These are phyloP conservation scores for Notamacropus eugenii DNA, from an alignment of 2,797 vertebrate genomes.

Conservation along the genomic window DNA sequence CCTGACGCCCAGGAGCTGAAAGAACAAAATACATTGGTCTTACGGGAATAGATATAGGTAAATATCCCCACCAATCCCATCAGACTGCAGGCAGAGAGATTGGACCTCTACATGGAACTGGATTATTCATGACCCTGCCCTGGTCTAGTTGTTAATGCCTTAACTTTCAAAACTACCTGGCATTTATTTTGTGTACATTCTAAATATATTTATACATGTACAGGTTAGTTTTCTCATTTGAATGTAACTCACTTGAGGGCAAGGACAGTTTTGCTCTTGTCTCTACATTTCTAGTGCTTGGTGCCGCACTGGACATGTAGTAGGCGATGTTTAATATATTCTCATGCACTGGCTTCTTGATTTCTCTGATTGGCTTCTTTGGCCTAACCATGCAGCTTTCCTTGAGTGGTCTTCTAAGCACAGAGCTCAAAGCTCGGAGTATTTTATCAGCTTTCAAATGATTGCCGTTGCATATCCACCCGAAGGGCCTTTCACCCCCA, in stretches of 20 bases:
- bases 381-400: neutral
- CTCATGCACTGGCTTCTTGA: neutral
- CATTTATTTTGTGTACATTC: neutral
- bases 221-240: neutral
- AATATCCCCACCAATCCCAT: neutral
- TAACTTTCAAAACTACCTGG: neutral
- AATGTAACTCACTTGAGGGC: neutral
- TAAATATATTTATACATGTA: neutral
- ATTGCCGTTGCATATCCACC: neutral
- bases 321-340: neutral
- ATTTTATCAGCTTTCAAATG: conserved; percentile 10
- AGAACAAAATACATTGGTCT: neutral
- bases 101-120: neutral
- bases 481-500: neutral
- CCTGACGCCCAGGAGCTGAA: neutral
- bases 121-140: neutral
- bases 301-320: neutral
- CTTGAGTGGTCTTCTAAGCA: conserved; percentile 6
- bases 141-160: neutral
- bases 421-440: conserved; percentile 19
- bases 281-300: neutral
- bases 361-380: neutral
- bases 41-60: neutral
- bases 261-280: neutral
- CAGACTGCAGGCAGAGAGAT: neutral